Evolutionary conservation across 2,888 invertebrate genomes (phyloP).

Genomic region (Rhingia rostrata): DNA sequence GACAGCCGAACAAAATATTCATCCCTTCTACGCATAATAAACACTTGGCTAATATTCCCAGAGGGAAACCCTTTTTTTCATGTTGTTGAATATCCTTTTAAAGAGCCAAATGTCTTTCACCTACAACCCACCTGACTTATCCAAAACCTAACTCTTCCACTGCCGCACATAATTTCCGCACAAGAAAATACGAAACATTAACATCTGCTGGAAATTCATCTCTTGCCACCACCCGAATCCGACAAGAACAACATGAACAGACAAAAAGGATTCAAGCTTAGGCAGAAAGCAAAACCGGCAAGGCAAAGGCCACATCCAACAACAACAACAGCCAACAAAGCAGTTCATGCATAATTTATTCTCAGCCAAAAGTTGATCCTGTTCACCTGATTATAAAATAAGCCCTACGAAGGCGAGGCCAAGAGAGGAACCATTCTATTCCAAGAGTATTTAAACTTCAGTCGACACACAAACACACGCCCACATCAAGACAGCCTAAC

Average conservation of each 20-base stretch:
- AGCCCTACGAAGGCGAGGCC: constrained; percentile 38
- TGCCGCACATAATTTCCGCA: constrained; percentile 30
- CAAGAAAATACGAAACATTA: constrained; percentile 56
- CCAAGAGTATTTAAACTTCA: constrained; percentile 62
- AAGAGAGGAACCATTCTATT: constrained; percentile 28
- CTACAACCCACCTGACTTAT: constrained; percentile 11
- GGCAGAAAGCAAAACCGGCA: constrained; percentile 31
- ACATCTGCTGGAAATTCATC: constrained; percentile 65
- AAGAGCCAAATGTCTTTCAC: constrained; percentile 20
- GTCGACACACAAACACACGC: constrained; percentile 16
- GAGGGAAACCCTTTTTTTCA: constrained; percentile 14
- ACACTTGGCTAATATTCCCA: constrained; percentile 23
- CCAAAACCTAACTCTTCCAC: neutral
- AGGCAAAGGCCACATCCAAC: constrained; percentile 42
- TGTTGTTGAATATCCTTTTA: constrained; percentile 28
- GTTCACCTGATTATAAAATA: constrained; percentile 74
- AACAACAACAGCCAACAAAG: constrained; percentile 52
- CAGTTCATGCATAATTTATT: constrained; percentile 74
- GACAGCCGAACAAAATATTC: neutral
- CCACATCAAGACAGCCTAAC: neutral
- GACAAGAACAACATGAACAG: neutral
- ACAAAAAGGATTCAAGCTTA: constrained; percentile 35
- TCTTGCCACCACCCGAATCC: neutral
- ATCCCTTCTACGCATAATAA: constrained; percentile 13
- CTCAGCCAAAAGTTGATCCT: constrained; percentile 72